These are phyloP conservation scores for Nematostella vectensis DNA, from an alignment of 92 coral and sea anemone species.

Conservation along the genomic window DNA sequence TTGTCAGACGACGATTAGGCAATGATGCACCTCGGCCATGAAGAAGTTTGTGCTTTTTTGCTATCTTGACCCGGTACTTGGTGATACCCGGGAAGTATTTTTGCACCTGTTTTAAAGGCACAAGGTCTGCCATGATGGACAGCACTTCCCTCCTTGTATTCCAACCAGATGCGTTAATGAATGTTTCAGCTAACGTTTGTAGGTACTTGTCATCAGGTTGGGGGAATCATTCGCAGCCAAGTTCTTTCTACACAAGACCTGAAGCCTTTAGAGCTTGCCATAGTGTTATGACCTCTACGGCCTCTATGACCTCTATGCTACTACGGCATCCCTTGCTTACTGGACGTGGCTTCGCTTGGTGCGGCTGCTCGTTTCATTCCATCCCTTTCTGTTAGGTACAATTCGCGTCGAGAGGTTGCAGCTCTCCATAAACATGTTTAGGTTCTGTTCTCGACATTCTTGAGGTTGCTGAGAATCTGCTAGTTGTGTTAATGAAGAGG, in stretches of 20 bases:
- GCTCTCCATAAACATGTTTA: conserved; percentile 16
- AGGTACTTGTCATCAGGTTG: conserved; percentile 20
- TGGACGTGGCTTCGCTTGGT: conserved; percentile 17
- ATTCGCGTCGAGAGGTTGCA: conserved; percentile 6
- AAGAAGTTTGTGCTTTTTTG: conserved; percentile 20
- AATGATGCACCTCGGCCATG: conserved; percentile 25
- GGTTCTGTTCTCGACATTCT: conserved; percentile 4
- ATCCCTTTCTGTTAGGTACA: conserved; percentile 9
- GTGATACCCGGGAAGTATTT: conserved; percentile 25
- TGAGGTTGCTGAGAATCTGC: conserved; percentile 6
- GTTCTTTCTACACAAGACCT: conserved; percentile 10
- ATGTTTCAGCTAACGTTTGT: conserved; percentile 26
- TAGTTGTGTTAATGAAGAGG: conserved; percentile 1
- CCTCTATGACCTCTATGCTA: conserved; percentile 5
- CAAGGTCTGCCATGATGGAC: conserved; percentile 27
- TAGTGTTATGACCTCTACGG: conserved; percentile 18
- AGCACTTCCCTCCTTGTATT: conserved; percentile 25
- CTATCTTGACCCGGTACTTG: conserved; percentile 28
- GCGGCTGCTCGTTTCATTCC: conserved; percentile 16
- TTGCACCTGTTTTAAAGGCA: conserved; percentile 18
- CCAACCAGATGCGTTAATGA: conserved; percentile 33
- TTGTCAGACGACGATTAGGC: conserved; percentile 7
- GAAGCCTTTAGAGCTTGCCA: conserved; percentile 24
- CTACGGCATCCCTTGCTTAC: conserved; percentile 22
- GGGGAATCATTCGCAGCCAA: conserved; percentile 1